Base-by-base conservation (phyloP, 2,797 vertebrate genomes). In the Tadarida brasiliensis region DNA sequence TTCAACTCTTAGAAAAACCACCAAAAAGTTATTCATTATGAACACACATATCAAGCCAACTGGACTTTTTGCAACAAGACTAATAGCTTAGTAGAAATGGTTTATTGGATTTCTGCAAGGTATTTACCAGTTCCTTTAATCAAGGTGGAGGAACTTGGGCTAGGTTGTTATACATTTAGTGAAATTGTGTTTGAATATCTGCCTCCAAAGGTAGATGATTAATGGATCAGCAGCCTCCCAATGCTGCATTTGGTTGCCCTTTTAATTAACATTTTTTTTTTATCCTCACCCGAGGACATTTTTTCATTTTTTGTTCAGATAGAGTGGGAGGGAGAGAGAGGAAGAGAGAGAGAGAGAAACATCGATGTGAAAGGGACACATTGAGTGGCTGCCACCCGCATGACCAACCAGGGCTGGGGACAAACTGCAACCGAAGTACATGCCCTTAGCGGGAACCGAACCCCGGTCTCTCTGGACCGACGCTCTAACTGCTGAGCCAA, bases 61-160 rank as follows among this genome's bases (percentile, higher is more conserved):
- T 44, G 67, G 68, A 82, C 16, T 63, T 61, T 59, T 78, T 70
- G 17, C 3, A 39, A 54, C 47, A 76, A 78, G 56, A 59, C 16
- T 39, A 35, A 30, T 11, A 51, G 56, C n/a, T 24, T 61, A n/a
- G 6, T 28, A 59, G 54, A 59, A 30, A 65, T 16, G 47, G n/a
- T 65, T 78, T 54, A 30, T 30, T 59, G 68, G 11, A 59, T 59
- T 78, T 33, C 74, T 83, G 56, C 0, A 61, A 74, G 59, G 10
- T 61, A 85, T 56, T 92, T 85, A n/a, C 12, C 33, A 44, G 16
- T 88, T 94, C 91, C 71, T 92, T 89, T 30, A 44, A 51, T 77
- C 47, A 70, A 57, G 22, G 57, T 16, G 22, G 49, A 88, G 68
- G 82, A 82, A 30, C 54, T 26, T 78, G 92, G 14, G 49, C 44